Evolutionary conservation across 2,113 vertebrate genomes (phyloP).

Genomic region (Spea multiplicata): DNA sequence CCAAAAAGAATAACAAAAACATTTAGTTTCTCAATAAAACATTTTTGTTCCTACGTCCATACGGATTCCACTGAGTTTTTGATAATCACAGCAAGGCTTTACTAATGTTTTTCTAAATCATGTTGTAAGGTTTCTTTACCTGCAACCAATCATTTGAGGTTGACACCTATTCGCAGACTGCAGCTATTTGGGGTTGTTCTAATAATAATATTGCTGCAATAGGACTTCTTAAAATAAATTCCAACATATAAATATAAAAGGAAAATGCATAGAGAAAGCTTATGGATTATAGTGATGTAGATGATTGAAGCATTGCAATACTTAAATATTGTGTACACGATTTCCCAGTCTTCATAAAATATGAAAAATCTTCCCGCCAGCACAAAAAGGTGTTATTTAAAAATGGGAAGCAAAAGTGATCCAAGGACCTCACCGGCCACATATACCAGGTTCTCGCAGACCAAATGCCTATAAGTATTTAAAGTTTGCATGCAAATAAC

Average conservation of each 20-base stretch:
- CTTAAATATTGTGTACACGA: slow-evolving; percentile 54
- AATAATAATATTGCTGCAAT: too few species aligned
- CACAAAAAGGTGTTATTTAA: slow-evolving; percentile 68
- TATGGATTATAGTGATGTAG: background rate
- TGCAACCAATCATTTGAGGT: too few species aligned
- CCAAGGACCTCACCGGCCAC: slow-evolving; percentile 56
- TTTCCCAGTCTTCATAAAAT: slow-evolving; percentile 65
- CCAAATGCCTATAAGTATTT: slow-evolving; percentile 61
- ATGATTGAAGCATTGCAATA: background rate
- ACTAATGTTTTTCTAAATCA: too few species aligned
- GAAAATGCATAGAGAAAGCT: background rate
- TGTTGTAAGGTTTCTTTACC: too few species aligned
- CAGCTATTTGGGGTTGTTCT: too few species aligned
- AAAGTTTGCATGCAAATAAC: slow-evolving; percentile 74
- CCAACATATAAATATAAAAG: background rate
- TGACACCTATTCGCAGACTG: too few species aligned
- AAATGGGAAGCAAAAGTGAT: slow-evolving; percentile 59
- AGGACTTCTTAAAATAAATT: too few species aligned
- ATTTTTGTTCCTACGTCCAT: too few species aligned
- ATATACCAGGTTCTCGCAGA: slow-evolving; percentile 59
- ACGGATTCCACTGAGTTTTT: too few species aligned
- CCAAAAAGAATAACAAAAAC: too few species aligned
- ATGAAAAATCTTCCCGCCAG: slow-evolving; percentile 74
- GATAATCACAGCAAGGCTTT: too few species aligned
- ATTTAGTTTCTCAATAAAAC: too few species aligned